These are phyloP conservation scores for Poeciliopsis gracilis DNA, from an alignment of 2,797 vertebrate genomes.

Conservation along the genomic window DNA sequence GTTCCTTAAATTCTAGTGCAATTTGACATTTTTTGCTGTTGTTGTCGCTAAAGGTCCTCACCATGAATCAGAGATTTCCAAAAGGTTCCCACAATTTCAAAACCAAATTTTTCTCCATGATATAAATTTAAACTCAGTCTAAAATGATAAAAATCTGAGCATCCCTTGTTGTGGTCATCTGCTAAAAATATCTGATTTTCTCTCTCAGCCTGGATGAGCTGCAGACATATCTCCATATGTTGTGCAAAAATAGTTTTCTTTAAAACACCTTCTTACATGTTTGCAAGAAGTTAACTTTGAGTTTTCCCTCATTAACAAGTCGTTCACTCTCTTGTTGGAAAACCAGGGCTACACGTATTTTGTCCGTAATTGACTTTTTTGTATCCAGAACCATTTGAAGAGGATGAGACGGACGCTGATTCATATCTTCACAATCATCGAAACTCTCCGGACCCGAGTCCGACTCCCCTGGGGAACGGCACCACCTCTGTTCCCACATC, in stretches of 20 bases:
- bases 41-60: not conserved
- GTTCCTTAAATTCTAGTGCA: not conserved
- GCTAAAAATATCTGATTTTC: not conserved
- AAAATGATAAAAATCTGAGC: not conserved
- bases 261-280: not conserved
- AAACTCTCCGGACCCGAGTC: slow-evolving; percentile 38
- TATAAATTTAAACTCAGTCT: not conserved
- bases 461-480: slow-evolving; percentile 49
- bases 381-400: slow-evolving; percentile 73
- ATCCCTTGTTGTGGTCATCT: not conserved
- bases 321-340: not conserved
- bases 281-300: not conserved
- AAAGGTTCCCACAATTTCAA: not conserved
- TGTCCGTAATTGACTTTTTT: slow-evolving; percentile 19
- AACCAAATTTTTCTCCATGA: not conserved
- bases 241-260: not conserved
- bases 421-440: slow-evolving; percentile 52
- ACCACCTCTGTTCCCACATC: slow-evolving; percentile 51
- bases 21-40: not conserved
- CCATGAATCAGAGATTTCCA: not conserved
- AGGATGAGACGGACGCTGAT: slow-evolving; percentile 41
- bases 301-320: not conserved
- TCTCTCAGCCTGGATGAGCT: not conserved
- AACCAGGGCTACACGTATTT: not conserved
- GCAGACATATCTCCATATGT: not conserved